A percentile compares a stretch with the other conserved stretches of the same genome.
phyloP scores from a whole-genome alignment of 2,888 invertebrate genomes.

The Meganola albula region DNA sequence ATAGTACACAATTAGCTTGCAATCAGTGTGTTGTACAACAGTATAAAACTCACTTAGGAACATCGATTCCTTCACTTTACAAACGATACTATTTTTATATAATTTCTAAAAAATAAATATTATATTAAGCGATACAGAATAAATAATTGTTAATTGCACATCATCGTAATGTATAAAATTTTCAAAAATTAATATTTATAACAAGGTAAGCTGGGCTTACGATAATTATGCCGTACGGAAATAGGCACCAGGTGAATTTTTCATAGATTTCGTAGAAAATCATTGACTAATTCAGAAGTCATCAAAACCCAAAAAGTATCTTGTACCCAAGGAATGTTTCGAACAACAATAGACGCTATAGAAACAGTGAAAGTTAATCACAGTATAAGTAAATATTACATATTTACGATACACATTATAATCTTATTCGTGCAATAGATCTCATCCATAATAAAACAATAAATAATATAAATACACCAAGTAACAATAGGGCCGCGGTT shows the following conservation, averaged over 20 bases:
- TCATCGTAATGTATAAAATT: slow-evolving; percentile 60
- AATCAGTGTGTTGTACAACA: slow-evolving; percentile 56
- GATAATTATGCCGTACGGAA: slow-evolving; percentile 45
- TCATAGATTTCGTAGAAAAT: slow-evolving; percentile 36
- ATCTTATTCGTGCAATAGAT: slow-evolving; percentile 46
- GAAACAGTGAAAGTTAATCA: slow-evolving; percentile 67
- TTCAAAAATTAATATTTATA: slow-evolving; percentile 60
- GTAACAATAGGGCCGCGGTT: slow-evolving; percentile 17
- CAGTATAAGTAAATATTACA: slow-evolving; percentile 70
- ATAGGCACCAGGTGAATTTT: slow-evolving; percentile 55
- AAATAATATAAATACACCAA: slow-evolving; percentile 31
- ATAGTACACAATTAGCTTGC: slow-evolving; percentile 58
- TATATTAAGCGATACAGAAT: slow-evolving; percentile 69
- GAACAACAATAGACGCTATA: slow-evolving; percentile 54
- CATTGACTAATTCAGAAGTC: slow-evolving; percentile 42
- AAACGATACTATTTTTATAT: slow-evolving; percentile 55
- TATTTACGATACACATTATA: slow-evolving; percentile 60
- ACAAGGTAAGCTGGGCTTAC: slow-evolving; percentile 61
- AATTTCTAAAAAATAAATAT: slow-evolving; percentile 72
- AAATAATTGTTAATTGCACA: slow-evolving; percentile 74
- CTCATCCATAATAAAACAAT: slow-evolving; percentile 34
- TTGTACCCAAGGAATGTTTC: slow-evolving; percentile 66
- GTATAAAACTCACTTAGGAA: slow-evolving; percentile 64
- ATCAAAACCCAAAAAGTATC: slow-evolving; percentile 47
- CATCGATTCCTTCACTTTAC: slow-evolving; percentile 59